Base-by-base conservation (phyloP, 2,797 vertebrate genomes). In the Cottoperca gobio region DNA sequence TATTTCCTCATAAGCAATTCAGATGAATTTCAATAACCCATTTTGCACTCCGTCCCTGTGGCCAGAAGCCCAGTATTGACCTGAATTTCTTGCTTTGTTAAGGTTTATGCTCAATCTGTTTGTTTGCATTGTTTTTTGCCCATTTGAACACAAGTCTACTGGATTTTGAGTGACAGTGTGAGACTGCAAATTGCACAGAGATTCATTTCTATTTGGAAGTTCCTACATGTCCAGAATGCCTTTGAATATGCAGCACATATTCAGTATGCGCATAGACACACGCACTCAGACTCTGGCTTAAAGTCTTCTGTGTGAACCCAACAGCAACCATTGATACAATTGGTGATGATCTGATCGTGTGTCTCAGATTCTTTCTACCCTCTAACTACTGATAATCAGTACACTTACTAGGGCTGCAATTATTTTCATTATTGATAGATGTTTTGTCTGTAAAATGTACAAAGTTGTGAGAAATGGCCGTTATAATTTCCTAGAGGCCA, bases 1-100 rank as follows among this genome's bases (percentile, higher is more conserved):
- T 74, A 71, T 70, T 78, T 74, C 68, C 61, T 78, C 60, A 54
- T 61, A 58, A 78, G 73, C 19, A 65, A 60, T 72, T 84, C 75
- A 58, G 12, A 78, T 77, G 35, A 76, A 71, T 82, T 74, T 45
- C 50, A 81, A 70, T 64, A 83, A 65, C 37, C 11, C 14, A 61
- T 79, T 70, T 86, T 81, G 11, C 52, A 73, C 43, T 50, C 7
- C 1, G 11, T 33, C 59, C 7, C 55, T 42, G 19, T 65, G 66
- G 69, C 59, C 69, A 50, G 28, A 35, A 61, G 52, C 46, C 67
- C 35, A 37, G 17, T 58, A 63, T 52, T 79, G 77, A 76, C 57
- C 33, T 55, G 45, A 75, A 62, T 62, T 60, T 48, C 50, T 52
- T 55, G 11, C 45, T 58, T 65, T 54, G 19, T 35, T 55, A 19